A percentile compares a stretch with the other conserved stretches of the same genome.
Conservation (phyloP, 2,888 invertebrate species). For the Tanytarsus gracilentus region DNA sequence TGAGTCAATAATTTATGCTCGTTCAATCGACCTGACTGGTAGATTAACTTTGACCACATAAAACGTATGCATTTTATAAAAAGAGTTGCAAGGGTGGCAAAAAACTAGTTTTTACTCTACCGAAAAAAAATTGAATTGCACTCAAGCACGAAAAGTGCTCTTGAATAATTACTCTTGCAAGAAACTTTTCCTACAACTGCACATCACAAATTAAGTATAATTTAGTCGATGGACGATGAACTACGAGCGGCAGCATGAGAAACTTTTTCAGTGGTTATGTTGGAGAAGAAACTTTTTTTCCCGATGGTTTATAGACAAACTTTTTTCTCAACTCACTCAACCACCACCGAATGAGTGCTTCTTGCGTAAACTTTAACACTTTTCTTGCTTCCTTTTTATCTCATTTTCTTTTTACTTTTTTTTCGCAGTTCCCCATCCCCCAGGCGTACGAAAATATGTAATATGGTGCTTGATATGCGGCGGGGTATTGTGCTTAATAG, state of each 20-base stretch:
- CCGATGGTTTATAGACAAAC: constrained; percentile 23
- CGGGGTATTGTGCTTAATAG: constrained; percentile 61
- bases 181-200: constrained; percentile 5
- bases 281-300: background rate
- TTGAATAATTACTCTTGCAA: constrained; percentile 21
- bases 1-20: too few relatives aligned
- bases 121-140: too few relatives aligned
- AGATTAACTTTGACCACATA: too few relatives aligned
- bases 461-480: constrained; percentile 70
- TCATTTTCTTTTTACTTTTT: constrained; percentile 14
- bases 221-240: constrained; percentile 9
- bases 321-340: constrained; percentile 8
- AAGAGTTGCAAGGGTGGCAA: too few relatives aligned
- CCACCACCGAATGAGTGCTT: background rate
- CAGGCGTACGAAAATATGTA: constrained; percentile 58
- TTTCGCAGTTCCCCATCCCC: constrained; percentile 41
- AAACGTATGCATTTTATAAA: too few relatives aligned
- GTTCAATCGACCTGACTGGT: too few relatives aligned
- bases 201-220: constrained; percentile 24
- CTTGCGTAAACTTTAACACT: constrained; percentile 5
- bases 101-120: too few relatives aligned
- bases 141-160: too few relatives aligned
- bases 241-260: background rate
- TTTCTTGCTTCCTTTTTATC: background rate
- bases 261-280: background rate